Evolutionary conservation across 1,140 invertebrate species (phyloP), one percentile per base, ranked within the genome.

Genomic region (Microplitis demolitor): DNA sequence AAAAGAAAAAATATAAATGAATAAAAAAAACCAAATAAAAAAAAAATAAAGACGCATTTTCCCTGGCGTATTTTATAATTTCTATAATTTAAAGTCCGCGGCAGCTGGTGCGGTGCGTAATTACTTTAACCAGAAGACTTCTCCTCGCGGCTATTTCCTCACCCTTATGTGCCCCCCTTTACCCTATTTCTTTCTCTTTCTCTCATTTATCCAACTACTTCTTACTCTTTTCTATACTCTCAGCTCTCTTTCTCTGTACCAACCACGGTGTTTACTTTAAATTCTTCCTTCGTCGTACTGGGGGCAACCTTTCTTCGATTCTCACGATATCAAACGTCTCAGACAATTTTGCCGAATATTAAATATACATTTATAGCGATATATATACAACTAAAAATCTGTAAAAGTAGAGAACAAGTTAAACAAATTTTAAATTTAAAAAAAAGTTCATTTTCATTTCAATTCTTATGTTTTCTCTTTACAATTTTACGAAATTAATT

Each of bases 31-130:
- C n/a, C 34, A 70, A 71, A 67, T 56, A 54, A 53, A 51, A 60
- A 66, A 56, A 66, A 24, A 66, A 64, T 54, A 39, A 51, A 64
- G 69, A 77, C 78, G 78, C 73, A 73, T 75, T 78, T 72, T 72
- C 53, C 63, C 35, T 50, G 53, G 70, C 79, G 78, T 79, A 81
- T 87, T 87, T 86, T 83, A 84, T 87, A 86, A 87, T 87, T 87
- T 86, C 84, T 87, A 86, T 86, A 87, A 86, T 87, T 87, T 86
- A 86, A 87, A 86, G 82, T 87, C 82, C 82, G 80, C 82, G 82
- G 85, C 85, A 87, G 84, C 85, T 86, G 85, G 84, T 82, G 84
- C 79, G 80, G 79, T 83, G 82, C 82, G 85, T 87, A 86, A 87
- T 86, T 87, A 86, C 84, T 87, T 84, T 85, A 85, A 87, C 84